phyloP scores from a whole-genome alignment of 2,888 invertebrate species.

The Chirona hameri region DNA sequence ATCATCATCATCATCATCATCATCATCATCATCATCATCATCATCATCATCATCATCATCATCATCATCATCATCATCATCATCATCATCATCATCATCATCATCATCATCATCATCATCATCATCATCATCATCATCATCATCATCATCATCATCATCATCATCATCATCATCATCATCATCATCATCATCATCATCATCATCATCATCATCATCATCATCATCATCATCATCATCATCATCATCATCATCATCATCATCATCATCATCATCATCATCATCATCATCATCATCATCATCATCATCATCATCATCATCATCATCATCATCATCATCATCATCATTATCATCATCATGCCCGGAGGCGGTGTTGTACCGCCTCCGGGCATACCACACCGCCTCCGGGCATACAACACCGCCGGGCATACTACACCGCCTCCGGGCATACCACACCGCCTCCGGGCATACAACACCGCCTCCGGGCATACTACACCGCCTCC shows the following conservation, averaged over 20 bases:
- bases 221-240: constrained; percentile 22
- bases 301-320: constrained; percentile 22
- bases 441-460: no score
- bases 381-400: no score
- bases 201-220: constrained; percentile 22
- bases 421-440: no score
- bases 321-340: constrained; percentile 22
- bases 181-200: constrained; percentile 12
- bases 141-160: background rate
- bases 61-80: constrained; percentile 11
- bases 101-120: constrained; percentile 22
- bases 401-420: no score
- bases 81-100: constrained; percentile 22
- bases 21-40: constrained; percentile 22
- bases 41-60: constrained; percentile 22
- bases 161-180: background rate
- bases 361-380: no score
- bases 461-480: no score
- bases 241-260: constrained; percentile 22
- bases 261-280: constrained; percentile 22
- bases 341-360: constrained; percentile 6
- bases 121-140: background rate
- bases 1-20: constrained; percentile 10
- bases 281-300: constrained; percentile 22
- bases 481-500: no score